Percentiles rank a stretch among this genome's conserved stretches.
phyloP scores from a whole-genome alignment of 2,113 vertebrate genomes.

The Sporophila hypoxantha region DNA sequence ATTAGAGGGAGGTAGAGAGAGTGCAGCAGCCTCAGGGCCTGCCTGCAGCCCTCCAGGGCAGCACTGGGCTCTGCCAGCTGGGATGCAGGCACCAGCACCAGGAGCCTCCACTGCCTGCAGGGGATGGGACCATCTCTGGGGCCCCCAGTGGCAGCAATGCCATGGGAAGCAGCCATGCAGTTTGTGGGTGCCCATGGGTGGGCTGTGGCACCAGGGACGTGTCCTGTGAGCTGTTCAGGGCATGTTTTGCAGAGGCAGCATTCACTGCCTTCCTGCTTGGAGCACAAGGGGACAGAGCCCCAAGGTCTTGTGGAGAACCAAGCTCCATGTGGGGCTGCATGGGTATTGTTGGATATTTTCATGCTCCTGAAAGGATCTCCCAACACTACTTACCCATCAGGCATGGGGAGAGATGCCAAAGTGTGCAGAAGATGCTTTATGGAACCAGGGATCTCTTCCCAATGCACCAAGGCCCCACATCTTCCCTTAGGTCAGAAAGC shows the following conservation, averaged over 20 bases:
- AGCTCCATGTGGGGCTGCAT: background rate
- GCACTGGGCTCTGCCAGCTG: background rate
- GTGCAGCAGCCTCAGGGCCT: background rate
- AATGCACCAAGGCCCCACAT: too few relatives aligned
- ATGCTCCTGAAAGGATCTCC: too few relatives aligned
- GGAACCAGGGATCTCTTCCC: too few relatives aligned
- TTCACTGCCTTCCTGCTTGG: background rate
- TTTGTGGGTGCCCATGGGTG: background rate
- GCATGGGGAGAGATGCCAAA: too few relatives aligned
- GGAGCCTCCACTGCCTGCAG: background rate
- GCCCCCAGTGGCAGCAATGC: rapidly evolving
- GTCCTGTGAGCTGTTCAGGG: background rate
- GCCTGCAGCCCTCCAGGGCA: background rate
- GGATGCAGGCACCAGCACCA: background rate
- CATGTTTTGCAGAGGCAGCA: background rate
- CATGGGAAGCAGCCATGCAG: background rate
- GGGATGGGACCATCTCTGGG: background rate
- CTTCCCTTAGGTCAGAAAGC: background rate
- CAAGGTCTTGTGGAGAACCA: background rate
- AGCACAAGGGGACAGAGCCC: too few relatives aligned
- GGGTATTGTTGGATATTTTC: too few relatives aligned
- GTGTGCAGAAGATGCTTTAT: too few relatives aligned
- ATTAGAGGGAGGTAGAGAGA: background rate
- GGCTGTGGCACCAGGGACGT: background rate
- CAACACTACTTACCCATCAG: too few relatives aligned